Base-by-base conservation (phyloP, 2,797 vertebrate genomes). In the Sorex maritimensis region DNA sequence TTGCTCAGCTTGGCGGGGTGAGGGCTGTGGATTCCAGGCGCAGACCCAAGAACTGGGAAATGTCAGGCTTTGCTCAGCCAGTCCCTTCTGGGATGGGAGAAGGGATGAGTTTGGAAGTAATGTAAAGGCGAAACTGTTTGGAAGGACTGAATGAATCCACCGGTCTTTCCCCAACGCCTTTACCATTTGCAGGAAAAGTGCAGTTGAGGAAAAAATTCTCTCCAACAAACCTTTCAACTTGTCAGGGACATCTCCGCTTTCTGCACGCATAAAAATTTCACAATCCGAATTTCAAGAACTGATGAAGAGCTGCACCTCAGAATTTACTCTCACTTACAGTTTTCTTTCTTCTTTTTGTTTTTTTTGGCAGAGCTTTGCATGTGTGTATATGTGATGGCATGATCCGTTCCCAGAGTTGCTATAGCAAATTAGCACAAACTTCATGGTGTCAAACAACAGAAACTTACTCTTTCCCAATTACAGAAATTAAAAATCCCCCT, bases 11-110 rank as follows among this genome's bases (percentile, higher is more conserved):
- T 78, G 87, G 87, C 58, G 58, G 78, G 63, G 79, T 41, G 82
- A 91, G 78, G 85, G 49, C 30, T 92, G 90, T 71, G 55, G 72
- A 87, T 89, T 96, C 67, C 69, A 87, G 95, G 94, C 88, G 2
- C 77, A 90, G 77, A 88, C 89, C 77, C 95, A 93, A 95, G 94
- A 96, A 79, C 72, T 81, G 4, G 86, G 58, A 95, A 96, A 95
- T 86, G 92, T 83, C 96, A 92, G 21, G 61, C 86, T 94, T 78
- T 85, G 94, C 77, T 94, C 55, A 1, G 81, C 72, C 44, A 86
- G 86, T 81, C 58, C 68, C 77, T 92, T 94, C 92, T 94, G 86
- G 61, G 80, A 58, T 34, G 89, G 90, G 52, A 89, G 78, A 79
- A 72, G 0, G 0, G 44, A 55, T 26, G 41, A 26, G 2, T 82